A percentile compares a stretch with the other conserved stretches of the same genome.
Evolutionary conservation across 2,888 invertebrate genomes (phyloP).

Genomic region (Rugalucina vietnamica): DNA sequence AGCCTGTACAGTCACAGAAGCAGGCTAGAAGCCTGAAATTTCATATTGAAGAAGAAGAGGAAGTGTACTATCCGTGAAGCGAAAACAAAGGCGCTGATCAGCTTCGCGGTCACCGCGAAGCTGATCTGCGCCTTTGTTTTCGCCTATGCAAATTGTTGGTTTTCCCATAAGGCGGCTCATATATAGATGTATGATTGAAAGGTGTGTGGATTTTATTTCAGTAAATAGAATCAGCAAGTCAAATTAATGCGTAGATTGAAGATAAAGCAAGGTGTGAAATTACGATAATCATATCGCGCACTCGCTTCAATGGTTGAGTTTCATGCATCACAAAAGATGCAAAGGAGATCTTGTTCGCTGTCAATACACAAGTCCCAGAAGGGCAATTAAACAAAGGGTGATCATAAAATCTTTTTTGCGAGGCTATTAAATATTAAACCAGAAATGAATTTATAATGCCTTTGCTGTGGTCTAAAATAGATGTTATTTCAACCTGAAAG

Average conservation of each 20-base stretch:
- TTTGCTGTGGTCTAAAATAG: background rate
- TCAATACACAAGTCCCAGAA: background rate
- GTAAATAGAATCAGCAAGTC: conserved; percentile 1
- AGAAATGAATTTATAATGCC: conserved; percentile 5
- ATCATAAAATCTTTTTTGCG: background rate
- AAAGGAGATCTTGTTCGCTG: background rate
- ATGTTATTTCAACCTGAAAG: background rate
- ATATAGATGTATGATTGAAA: background rate
- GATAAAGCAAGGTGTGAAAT: background rate
- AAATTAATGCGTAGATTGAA: background rate
- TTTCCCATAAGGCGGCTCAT: no score
- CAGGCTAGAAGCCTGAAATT: no score
- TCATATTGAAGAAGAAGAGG: no score
- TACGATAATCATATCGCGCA: background rate
- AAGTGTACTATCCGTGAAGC: no score
- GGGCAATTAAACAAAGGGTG: background rate
- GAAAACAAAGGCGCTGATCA: no score
- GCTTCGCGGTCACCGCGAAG: no score
- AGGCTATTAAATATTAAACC: background rate
- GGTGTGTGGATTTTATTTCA: background rate
- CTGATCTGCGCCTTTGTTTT: no score
- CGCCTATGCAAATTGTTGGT: no score
- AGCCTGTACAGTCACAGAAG: no score
- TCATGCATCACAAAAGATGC: background rate
- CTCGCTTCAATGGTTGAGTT: background rate